Conservation (phyloP, 2,888 invertebrate species). For the Athrips mouffetella region DNA sequence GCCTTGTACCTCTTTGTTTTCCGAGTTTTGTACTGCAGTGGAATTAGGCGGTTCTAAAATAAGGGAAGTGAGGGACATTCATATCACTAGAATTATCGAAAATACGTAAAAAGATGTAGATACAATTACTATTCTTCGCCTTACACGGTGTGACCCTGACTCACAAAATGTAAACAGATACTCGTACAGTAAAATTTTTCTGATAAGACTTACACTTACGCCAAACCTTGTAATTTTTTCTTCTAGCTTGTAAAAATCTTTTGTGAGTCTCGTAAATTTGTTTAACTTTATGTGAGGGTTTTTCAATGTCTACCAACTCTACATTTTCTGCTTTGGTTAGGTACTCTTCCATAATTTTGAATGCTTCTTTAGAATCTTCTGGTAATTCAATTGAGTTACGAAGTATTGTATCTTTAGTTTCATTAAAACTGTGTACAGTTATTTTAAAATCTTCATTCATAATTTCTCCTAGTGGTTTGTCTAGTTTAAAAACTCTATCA, state of each 20-base stretch:
- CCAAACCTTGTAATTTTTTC: not conserved
- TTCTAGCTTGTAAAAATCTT: not conserved
- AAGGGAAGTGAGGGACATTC: too few species aligned
- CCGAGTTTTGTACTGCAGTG: not conserved
- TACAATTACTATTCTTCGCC: too few species aligned
- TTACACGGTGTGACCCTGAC: too few species aligned
- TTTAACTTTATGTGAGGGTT: not conserved
- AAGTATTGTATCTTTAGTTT: not conserved
- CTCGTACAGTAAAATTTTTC: too few species aligned
- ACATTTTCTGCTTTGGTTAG: not conserved
- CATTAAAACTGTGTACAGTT: not conserved
- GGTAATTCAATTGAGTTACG: not conserved
- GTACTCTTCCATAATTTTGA: not conserved
- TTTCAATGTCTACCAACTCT: not conserved
- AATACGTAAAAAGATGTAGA: too few species aligned
- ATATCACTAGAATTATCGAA: too few species aligned
- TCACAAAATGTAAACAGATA: too few species aligned
- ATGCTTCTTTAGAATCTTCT: not conserved
- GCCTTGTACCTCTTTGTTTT: too few species aligned
- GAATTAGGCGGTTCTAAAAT: not conserved
- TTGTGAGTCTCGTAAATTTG: not conserved
- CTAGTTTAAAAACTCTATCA: not conserved
- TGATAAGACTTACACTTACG: not conserved
- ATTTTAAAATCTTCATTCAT: not conserved
- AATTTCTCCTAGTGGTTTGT: not conserved